phyloP scores from a whole-genome alignment of 2,888 invertebrate species.

The Macrophya alboannulata region DNA sequence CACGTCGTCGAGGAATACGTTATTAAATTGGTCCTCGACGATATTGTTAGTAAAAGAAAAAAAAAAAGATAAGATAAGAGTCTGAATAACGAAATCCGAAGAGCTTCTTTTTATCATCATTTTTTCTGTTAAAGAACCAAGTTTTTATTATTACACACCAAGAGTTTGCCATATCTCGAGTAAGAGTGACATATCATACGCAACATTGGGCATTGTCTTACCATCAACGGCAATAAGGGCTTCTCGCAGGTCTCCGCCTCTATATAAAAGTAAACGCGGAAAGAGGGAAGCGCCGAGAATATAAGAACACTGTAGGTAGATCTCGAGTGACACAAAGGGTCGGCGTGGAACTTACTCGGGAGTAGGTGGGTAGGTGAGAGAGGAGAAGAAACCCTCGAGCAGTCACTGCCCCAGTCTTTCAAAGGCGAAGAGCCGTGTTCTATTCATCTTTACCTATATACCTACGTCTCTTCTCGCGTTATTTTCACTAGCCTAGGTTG shows the following conservation, averaged over 20 bases:
- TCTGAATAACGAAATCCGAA: neutral
- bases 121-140: too few relatives aligned
- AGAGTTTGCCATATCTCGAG: neutral
- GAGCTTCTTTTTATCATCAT: neutral
- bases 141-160: neutral
- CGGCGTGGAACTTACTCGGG: neutral
- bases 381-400: constrained; percentile 40
- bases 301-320: constrained; percentile 34
- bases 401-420: constrained; percentile 50
- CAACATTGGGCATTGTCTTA: constrained; percentile 20
- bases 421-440: constrained; percentile 25
- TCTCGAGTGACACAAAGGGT: constrained; percentile 49
- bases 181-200: neutral
- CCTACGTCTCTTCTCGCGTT: neutral
- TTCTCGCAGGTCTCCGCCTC: neutral
- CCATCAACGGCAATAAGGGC: constrained; percentile 10
- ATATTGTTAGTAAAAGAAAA: neutral
- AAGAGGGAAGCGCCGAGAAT: constrained; percentile 8
- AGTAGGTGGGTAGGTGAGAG: constrained; percentile 21
- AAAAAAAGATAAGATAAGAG: too few relatives aligned
- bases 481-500: neutral
- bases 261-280: constrained; percentile 11
- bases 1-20: constrained; percentile 17
- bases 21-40: constrained; percentile 24
- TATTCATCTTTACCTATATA: neutral